phyloP scores from a whole-genome alignment of 2,888 invertebrate genomes.

The Noctua pronuba region DNA sequence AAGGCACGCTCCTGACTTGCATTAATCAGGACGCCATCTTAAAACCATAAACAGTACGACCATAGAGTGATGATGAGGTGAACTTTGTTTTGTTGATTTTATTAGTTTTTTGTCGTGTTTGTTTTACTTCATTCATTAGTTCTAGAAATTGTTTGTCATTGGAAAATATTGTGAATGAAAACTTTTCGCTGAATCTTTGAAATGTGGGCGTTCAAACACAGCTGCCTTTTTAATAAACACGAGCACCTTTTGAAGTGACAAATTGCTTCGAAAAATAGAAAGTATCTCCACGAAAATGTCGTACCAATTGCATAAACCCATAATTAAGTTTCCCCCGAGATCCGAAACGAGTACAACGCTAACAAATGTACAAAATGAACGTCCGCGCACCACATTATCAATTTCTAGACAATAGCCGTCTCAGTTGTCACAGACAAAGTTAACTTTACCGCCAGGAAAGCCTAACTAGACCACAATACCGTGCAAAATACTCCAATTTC shows the following conservation, averaged over 20 bases:
- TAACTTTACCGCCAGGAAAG: constrained; percentile 59
- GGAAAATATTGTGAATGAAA: not conserved
- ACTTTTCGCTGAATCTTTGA: not conserved
- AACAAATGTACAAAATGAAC: constrained; percentile 74
- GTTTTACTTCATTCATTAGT: constrained; percentile 21
- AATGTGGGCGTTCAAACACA: not conserved
- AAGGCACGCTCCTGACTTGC: constrained; percentile 84
- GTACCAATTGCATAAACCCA: constrained; percentile 50
- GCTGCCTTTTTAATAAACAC: not conserved
- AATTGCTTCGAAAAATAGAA: constrained; percentile 41
- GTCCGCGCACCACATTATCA: constrained; percentile 78
- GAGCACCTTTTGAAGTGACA: constrained; percentile 14
- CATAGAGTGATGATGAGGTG: constrained; percentile 56
- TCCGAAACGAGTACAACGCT: constrained; percentile 72
- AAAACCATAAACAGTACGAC: constrained; percentile 61
- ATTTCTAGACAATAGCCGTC: constrained; percentile 82
- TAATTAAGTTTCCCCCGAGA: constrained; percentile 82
- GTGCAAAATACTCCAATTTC: constrained; percentile 61
- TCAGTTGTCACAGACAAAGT: constrained; percentile 63
- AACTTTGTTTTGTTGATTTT: constrained; percentile 53
- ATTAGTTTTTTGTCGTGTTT: constrained; percentile 19
- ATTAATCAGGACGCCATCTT: constrained; percentile 72
- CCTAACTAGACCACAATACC: constrained; percentile 49
- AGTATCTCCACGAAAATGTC: constrained; percentile 53
- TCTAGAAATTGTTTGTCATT: not conserved